phyloP scores from a whole-genome alignment of 2,888 invertebrate genomes.

The Salticus scenicus region DNA sequence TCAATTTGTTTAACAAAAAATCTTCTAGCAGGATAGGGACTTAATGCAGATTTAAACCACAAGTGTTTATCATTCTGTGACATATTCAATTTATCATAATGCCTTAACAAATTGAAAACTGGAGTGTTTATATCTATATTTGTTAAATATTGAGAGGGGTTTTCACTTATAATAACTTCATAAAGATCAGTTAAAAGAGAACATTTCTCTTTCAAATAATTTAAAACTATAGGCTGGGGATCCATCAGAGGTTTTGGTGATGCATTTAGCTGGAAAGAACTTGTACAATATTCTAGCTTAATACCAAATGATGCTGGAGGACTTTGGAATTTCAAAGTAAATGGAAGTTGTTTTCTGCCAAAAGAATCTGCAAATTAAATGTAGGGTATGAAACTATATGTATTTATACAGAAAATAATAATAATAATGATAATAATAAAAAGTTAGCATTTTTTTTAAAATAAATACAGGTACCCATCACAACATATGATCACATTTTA shows the following conservation, averaged over 20 bases:
- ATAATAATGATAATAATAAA: background rate
- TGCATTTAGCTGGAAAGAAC: background rate
- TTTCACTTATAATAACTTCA: constrained; percentile 37
- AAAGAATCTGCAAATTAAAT: constrained; percentile 41
- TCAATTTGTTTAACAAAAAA: constrained; percentile 37
- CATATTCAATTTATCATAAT: constrained; percentile 33
- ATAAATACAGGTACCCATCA: too few relatives aligned
- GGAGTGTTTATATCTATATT: constrained; percentile 29
- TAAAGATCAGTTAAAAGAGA: constrained; percentile 47
- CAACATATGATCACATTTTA: too few relatives aligned
- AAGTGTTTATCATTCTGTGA: background rate
- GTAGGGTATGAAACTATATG: too few relatives aligned
- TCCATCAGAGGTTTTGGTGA: constrained; percentile 6
- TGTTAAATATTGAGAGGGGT: background rate
- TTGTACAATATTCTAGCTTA: constrained; percentile 25
- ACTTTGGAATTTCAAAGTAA: constrained; percentile 27
- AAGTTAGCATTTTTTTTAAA: too few relatives aligned
- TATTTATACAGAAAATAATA: too few relatives aligned
- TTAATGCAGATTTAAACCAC: constrained; percentile 54
- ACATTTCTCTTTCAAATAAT: constrained; percentile 57
- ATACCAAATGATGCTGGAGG: constrained; percentile 18
- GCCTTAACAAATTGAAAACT: constrained; percentile 21
- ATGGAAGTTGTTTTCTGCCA: constrained; percentile 47
- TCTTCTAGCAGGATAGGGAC: constrained; percentile 29
- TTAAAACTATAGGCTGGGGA: constrained; percentile 34